Conservation (phyloP, 2,888 invertebrate species). For the Drosophila percnosoma region DNA sequence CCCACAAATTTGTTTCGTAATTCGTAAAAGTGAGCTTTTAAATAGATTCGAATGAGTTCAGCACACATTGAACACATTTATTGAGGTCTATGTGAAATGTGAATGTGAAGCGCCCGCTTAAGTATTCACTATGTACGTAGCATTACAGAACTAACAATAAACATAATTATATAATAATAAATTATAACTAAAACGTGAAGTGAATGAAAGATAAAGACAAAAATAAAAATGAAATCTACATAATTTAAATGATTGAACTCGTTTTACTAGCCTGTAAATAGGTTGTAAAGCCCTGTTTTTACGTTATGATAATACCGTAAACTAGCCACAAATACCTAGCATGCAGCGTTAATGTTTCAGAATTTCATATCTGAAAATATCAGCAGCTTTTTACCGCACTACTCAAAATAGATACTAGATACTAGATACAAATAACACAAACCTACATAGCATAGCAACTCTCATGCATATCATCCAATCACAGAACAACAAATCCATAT, state of each 20-base stretch:
- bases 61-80: background rate
- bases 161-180: constrained; percentile 29
- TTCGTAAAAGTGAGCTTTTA: background rate
- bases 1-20: background rate
- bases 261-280: constrained; percentile 85
- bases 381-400: constrained; percentile 13
- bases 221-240: constrained; percentile 23
- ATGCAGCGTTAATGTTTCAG: constrained; percentile 83
- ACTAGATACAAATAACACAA: background rate
- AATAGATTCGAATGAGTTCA: constrained; percentile 7
- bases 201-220: constrained; percentile 21
- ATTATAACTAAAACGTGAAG: constrained; percentile 34
- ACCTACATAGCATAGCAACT: background rate
- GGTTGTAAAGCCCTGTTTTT: constrained; percentile 85
- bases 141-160: constrained; percentile 30
- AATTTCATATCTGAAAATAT: constrained; percentile 83
- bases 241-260: constrained; percentile 80
- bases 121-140: constrained; percentile 36
- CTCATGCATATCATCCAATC: background rate
- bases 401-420: background rate
- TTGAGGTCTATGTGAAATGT: constrained; percentile 3
- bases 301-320: constrained; percentile 67
- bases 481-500: background rate
- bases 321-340: constrained; percentile 60
- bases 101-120: constrained; percentile 19